Evolutionary conservation across 2,113 vertebrate genomes (phyloP).

Genomic region (Mohoua ochrocephala): DNA sequence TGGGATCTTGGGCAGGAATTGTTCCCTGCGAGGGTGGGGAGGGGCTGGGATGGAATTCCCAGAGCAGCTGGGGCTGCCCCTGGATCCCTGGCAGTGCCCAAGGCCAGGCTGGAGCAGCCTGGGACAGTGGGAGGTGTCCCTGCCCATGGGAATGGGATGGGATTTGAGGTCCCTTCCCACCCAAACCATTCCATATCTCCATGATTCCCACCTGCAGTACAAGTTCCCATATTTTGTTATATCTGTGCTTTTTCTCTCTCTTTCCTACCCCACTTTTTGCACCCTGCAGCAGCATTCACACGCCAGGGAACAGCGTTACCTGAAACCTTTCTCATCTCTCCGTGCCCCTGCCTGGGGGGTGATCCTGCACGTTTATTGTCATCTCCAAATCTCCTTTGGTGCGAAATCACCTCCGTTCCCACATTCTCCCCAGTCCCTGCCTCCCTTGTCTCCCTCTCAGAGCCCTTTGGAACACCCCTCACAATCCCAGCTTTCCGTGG

Average conservation of each 20-base stretch:
- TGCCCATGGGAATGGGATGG: not conserved
- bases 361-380: not conserved
- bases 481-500: fast-evolving
- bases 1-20: no score
- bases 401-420: not conserved
- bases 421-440: not conserved
- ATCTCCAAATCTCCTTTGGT: not conserved
- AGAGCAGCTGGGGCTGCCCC: not conserved
- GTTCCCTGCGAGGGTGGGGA: not conserved
- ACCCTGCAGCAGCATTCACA: not conserved
- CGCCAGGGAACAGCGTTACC: not conserved
- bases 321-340: not conserved
- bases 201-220: not conserved
- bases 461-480: not conserved
- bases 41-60: not conserved
- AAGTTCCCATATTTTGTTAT: not conserved
- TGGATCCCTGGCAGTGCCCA: not conserved
- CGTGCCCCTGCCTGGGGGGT: not conserved
- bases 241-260: fast-evolving
- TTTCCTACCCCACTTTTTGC: not conserved
- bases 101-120: not conserved
- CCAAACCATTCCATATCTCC: not conserved
- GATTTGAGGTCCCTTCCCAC: not conserved
- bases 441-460: not conserved
- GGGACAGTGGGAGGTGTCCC: not conserved